phyloP scores from a whole-genome alignment of 2,113 vertebrate genomes.

The Baryphthengus martii region DNA sequence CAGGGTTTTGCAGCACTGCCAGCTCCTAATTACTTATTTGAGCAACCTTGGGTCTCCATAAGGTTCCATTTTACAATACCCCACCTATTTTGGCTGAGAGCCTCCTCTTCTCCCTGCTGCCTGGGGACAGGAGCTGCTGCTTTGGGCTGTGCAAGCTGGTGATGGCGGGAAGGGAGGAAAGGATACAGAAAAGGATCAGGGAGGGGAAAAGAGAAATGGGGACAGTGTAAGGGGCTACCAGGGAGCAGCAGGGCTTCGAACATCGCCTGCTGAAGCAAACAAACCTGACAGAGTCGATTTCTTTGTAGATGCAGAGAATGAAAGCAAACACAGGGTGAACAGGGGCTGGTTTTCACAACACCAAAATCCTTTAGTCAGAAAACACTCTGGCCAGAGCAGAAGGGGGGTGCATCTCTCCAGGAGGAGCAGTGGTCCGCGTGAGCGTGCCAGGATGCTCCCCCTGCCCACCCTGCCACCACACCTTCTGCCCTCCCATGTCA shows the following conservation, averaged over 20 bases:
- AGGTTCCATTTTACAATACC: background rate
- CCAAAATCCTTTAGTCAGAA: rapidly evolving
- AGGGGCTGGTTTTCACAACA: background rate
- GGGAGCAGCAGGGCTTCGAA: background rate
- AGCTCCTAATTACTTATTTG: background rate
- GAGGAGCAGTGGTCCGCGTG: background rate
- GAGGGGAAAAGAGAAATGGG: background rate
- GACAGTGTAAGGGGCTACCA: rapidly evolving
- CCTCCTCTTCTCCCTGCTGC: background rate
- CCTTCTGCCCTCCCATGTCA: background rate
- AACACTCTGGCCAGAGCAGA: background rate
- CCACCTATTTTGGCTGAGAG: background rate
- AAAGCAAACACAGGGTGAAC: background rate
- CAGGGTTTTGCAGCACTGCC: background rate
- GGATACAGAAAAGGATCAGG: background rate
- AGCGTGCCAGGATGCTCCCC: rapidly evolving
- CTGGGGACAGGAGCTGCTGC: background rate
- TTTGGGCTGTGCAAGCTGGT: background rate
- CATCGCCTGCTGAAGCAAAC: background rate
- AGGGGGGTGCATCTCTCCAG: background rate
- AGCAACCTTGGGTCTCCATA: rapidly evolving
- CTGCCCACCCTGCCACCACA: background rate
- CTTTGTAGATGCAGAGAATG: background rate
- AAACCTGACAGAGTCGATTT: background rate
- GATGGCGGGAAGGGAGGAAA: background rate